Percentiles rank a stretch among this genome's conserved stretches.
Evolutionary conservation across 2,888 invertebrate genomes (phyloP).

Genomic region (Polietes domitor): DNA sequence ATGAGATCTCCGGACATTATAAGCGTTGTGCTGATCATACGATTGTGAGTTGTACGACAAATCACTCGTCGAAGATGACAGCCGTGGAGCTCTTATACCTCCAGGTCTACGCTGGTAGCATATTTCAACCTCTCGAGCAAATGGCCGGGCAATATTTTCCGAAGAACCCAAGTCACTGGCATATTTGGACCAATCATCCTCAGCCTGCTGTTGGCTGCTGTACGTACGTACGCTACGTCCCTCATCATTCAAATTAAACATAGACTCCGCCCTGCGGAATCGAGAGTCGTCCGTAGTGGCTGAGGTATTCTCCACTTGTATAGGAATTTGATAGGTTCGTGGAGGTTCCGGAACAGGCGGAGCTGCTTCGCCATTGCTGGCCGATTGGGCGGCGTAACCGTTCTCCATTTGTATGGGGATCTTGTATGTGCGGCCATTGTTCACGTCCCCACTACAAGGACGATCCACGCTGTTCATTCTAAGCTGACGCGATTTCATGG

Average conservation of each 20-base stretch:
- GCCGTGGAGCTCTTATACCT: slow-evolving; percentile 77
- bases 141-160: slow-evolving; percentile 79
- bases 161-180: slow-evolving; percentile 80
- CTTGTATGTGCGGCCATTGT: slow-evolving; percentile 63
- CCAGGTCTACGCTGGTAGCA: slow-evolving; percentile 76
- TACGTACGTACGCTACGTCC: slow-evolving; percentile 53
- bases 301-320: slow-evolving; percentile 68
- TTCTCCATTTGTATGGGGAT: slow-evolving; percentile 69
- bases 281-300: slow-evolving; percentile 53
- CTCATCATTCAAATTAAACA: slow-evolving; percentile 75
- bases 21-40: slow-evolving; percentile 75
- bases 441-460: background rate
- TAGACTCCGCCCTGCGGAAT: slow-evolving; percentile 75
- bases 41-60: slow-evolving; percentile 70
- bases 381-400: background rate
- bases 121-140: slow-evolving; percentile 79
- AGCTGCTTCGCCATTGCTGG: slow-evolving; percentile 41
- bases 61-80: slow-evolving; percentile 77
- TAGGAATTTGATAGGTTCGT: slow-evolving; percentile 71
- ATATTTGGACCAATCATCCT: slow-evolving; percentile 82
- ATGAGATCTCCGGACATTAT: slow-evolving; percentile 72
- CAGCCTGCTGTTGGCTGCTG: slow-evolving; percentile 32
- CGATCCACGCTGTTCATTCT: background rate
- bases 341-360: slow-evolving; percentile 49
- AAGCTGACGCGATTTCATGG: slow-evolving; percentile 69